A percentile compares a stretch with the other conserved stretches of the same genome.
These are phyloP conservation scores for Phoenoteleia sp. DNA, from an alignment of 2,888 invertebrate species.

Conservation along the genomic window DNA sequence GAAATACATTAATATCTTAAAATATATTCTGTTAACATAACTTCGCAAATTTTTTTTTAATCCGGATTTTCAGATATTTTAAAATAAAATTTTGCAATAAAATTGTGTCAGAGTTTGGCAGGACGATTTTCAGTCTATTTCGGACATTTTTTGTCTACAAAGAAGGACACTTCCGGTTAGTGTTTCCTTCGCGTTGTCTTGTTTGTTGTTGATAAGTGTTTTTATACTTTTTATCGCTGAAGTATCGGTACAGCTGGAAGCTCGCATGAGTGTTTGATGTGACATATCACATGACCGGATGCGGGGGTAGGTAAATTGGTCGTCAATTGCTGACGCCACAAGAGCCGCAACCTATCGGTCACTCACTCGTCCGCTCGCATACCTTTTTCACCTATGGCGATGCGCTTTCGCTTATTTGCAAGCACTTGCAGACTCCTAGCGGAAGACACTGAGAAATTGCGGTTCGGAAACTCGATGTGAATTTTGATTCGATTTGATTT, in stretches of 20 bases:
- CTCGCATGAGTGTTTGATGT: constrained; percentile 82
- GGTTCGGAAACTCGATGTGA: background rate
- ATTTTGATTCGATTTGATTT: background rate
- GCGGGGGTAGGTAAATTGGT: constrained; percentile 87
- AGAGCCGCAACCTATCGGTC: constrained; percentile 84
- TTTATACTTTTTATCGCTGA: constrained; percentile 29
- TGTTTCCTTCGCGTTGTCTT: too few relatives aligned
- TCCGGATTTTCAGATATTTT: too few relatives aligned
- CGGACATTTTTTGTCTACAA: too few relatives aligned
- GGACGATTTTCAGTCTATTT: too few relatives aligned
- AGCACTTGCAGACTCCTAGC: background rate
- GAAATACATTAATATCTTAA: too few relatives aligned
- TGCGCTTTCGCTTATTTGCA: constrained; percentile 25
- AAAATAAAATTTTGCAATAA: too few relatives aligned
- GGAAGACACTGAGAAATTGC: background rate
- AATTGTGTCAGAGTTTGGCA: too few relatives aligned
- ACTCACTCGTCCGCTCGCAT: constrained; percentile 81
- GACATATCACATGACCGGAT: constrained; percentile 86
- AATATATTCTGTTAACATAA: too few relatives aligned
- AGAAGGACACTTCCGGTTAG: too few relatives aligned
- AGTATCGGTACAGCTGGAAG: constrained; percentile 72
- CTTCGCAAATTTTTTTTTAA: too few relatives aligned
- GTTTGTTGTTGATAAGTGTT: constrained; percentile 36
- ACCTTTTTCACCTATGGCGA: constrained; percentile 74
- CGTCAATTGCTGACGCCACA: constrained; percentile 86